These are phyloP conservation scores for Morus bassanus DNA, from an alignment of 2,797 vertebrate species.

Conservation along the genomic window DNA sequence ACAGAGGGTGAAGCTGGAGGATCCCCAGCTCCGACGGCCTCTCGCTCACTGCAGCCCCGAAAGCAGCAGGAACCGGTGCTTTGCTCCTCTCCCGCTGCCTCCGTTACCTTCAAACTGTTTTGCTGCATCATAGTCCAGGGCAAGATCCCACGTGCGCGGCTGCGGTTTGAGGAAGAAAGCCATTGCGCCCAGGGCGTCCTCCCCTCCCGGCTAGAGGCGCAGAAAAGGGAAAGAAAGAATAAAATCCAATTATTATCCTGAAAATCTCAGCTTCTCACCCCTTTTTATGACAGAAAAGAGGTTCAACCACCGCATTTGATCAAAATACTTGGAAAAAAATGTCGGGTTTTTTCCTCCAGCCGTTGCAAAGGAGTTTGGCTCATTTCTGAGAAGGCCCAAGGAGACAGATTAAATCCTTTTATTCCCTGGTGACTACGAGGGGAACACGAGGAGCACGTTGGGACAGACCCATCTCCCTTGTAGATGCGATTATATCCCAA, in stretches of 20 bases:
- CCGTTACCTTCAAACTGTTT: conserved; percentile 36
- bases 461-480: background rate
- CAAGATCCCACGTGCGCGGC: background rate
- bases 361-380: background rate
- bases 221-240: background rate
- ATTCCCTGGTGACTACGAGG: background rate
- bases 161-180: background rate
- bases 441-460: background rate
- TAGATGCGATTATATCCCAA: background rate
- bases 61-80: background rate
- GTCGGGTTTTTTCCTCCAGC: background rate
- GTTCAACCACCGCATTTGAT: background rate
- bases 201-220: background rate
- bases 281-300: background rate
- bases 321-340: background rate
- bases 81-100: background rate
- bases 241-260: background rate
- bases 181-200: background rate
- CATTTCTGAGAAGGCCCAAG: background rate
- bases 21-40: background rate
- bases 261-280: background rate
- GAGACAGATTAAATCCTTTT: background rate
- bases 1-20: background rate
- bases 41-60: no score
- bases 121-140: background rate